Conservation (phyloP, 1,140 invertebrate species). For the Eumeta japonica region DNA sequence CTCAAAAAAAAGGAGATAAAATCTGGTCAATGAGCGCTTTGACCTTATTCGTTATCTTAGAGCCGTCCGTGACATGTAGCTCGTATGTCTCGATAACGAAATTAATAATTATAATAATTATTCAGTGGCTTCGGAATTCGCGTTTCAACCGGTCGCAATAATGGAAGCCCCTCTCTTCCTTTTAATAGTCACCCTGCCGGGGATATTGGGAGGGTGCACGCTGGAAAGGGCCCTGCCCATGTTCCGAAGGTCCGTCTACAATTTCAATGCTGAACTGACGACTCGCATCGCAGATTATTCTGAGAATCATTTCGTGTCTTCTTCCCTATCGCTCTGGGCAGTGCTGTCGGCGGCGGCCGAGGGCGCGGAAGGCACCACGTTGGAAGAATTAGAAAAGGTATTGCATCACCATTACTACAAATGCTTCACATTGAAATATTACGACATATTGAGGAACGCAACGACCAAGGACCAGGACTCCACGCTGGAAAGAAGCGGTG, state of each 20-base stretch:
- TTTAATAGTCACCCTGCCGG: too few relatives aligned
- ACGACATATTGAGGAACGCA: slow-evolving; percentile 18
- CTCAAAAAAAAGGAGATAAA: too few relatives aligned
- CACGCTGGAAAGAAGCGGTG: slow-evolving; percentile 21
- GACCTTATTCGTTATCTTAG: too few relatives aligned
- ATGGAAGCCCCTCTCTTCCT: too few relatives aligned
- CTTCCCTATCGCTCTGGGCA: slow-evolving; percentile 51
- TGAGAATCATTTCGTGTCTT: slow-evolving; percentile 43
- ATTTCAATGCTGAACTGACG: slow-evolving; percentile 29
- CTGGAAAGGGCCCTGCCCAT: slow-evolving; percentile 14
- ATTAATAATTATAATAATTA: too few relatives aligned
- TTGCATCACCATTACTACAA: slow-evolving; percentile 28
- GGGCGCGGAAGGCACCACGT: slow-evolving; percentile 41
- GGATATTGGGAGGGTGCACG: slow-evolving; percentile 23
- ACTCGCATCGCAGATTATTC: slow-evolving; percentile 30
- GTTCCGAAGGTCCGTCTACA: slow-evolving; percentile 28
- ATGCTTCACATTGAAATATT: slow-evolving; percentile 37
- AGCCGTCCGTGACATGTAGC: too few relatives aligned
- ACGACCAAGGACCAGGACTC: slow-evolving; percentile 6
- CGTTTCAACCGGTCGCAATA: too few relatives aligned
- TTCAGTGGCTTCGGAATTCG: too few relatives aligned
- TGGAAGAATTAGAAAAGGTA: slow-evolving; percentile 34
- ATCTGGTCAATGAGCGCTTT: too few relatives aligned
- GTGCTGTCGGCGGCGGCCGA: slow-evolving; percentile 43
- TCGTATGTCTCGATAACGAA: too few relatives aligned